Evolutionary conservation across 2,797 vertebrate species (phyloP), one percentile per base, ranked within the genome.

Genomic region (Phaenicophaeus curvirostris): DNA sequence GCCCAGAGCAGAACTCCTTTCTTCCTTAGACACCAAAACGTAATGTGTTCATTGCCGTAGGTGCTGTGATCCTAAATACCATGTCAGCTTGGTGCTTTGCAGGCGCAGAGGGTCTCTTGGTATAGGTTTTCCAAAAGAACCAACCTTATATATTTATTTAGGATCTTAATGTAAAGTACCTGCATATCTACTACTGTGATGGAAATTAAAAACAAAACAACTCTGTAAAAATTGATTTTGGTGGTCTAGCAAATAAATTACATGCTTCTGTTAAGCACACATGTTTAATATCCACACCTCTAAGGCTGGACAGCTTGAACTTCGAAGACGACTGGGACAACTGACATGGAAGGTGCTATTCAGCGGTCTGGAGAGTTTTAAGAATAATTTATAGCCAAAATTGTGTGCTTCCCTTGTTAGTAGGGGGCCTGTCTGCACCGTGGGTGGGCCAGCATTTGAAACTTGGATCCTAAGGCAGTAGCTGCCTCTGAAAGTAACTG

Each of bases 51-150:
- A 3, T 85, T 85, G 44, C 58, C 6, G 0, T 12, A 72, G 37
- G 15, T 72, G 23, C 41, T 85, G 37, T n/a, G n/a, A 28, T 25
- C 31, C 27, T 33, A 18, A 62, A n/a, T 41, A 10, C 9, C 18
- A 15, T 1, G 4, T 53, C 27, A 72, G 1, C 2, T 57, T 54
- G 15, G 13, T 0, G 0, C 65, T 82, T 27, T 54, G 42, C 11
- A 79, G 79, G n/a, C 41, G 13, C n/a, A 63, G 48, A 59, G 5
- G 7, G 41, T 89, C 68, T 66, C 17, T 58, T 89, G 16, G 28
- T 15, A 13, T 18, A 33, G 61, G 19, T 20, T 71, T 71, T 71
- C 33, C 11, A 20, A n/a, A 73, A 74, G 30, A 73, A 37, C 10
- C 67, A 20, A 35, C 48, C 31, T 44, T 42, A 44, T 66, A 20